phyloP scores from a whole-genome alignment of 2,888 invertebrate genomes.

The Petrolisthes manimaculis region DNA sequence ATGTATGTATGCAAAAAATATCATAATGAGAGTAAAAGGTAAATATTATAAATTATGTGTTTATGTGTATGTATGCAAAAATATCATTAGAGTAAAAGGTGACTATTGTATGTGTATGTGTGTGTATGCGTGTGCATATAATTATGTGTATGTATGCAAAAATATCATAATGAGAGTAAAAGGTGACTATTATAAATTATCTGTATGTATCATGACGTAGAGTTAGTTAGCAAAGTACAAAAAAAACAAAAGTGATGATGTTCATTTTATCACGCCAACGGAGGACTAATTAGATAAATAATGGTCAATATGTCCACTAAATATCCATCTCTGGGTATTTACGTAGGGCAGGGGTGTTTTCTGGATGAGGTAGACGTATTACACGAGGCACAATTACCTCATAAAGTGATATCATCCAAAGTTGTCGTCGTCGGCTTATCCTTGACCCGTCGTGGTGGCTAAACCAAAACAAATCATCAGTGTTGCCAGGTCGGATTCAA shows the following conservation, averaged over 20 bases:
- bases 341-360: background rate
- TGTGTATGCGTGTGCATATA: background rate
- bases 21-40: too few species aligned
- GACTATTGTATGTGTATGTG: background rate
- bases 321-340: too few species aligned
- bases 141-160: background rate
- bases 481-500: too few species aligned
- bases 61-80: background rate
- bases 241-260: background rate
- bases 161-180: background rate
- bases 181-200: background rate
- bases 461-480: constrained; percentile 4
- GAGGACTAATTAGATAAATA: background rate
- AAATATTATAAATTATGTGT: background rate
- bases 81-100: background rate
- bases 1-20: too few species aligned
- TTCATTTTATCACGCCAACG: background rate
- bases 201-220: background rate
- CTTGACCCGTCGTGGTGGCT: constrained; percentile 23
- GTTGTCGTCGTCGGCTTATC: constrained; percentile 8
- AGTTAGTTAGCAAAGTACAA: background rate
- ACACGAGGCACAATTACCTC: background rate
- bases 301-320: background rate
- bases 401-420: constrained; percentile 13
- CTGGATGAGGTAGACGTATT: background rate